Evolutionary conservation across 2,797 vertebrate species (phyloP), one percentile per base, ranked within the genome.

Genomic region (Eulemur rubriventer): DNA sequence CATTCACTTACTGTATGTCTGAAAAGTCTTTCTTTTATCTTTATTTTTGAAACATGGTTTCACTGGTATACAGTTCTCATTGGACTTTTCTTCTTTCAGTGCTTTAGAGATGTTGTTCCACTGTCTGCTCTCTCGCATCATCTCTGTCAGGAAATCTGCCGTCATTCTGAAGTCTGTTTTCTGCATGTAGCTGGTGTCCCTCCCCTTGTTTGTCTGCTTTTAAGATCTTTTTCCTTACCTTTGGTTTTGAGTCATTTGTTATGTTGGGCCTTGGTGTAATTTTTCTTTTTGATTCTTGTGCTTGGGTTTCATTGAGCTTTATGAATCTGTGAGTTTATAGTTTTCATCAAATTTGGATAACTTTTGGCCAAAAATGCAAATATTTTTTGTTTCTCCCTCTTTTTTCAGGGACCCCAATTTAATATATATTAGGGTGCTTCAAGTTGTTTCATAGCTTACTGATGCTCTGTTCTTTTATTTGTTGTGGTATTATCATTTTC

Each of bases 401-500:
- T 48, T 48, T 65, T 43, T n/a, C 33, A 43, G 65, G 26, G 75
- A 35, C n/a, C 57, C n/a, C 7, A 24, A 1, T 24, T 67, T n/a
- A 1, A 2, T 16, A 9, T 30, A 22, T 18, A 1, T 28, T 17
- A 48, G 11, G 1, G 46, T 17, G 0, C 7, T 22, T 3, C 38
- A 48, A 10, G 10, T 16, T 43, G 24, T 38, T 17, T n/a, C 10
- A 4, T 1, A 28, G 20, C 57, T 85, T 72, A 1, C 20, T 41
- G 38, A 48, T 22, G 7, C 10, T n/a, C 14, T 35, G 1, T 24
- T 63, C 26, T 78, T 22, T 28, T 65, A 35, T 9, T 20, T 6
- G 35, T 48, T n/a, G 75, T 28, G 50, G 11, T 55, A 9, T 28
- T 67, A 5, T 16, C 16, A 69, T 63, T 41, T 52, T 59, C 24